A percentile compares a stretch with the other conserved stretches of the same genome.
Conservation (phyloP, 2,888 invertebrate species). For the Congeria kusceri region DNA sequence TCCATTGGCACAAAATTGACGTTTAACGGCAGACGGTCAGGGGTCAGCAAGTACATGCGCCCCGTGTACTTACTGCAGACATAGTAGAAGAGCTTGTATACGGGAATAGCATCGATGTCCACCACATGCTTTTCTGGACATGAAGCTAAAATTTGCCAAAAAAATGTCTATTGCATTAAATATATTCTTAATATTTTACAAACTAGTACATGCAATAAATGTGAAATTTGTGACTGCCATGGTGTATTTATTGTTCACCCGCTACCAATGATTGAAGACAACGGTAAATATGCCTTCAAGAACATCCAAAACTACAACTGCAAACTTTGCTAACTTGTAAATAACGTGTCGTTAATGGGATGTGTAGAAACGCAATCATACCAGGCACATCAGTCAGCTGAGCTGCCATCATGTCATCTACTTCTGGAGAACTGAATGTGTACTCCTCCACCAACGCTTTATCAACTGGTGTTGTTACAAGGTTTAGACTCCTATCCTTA, state of each 20-base stretch:
- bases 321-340: background rate
- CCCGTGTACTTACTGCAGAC: slow-evolving; percentile 80
- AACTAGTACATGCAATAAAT: background rate
- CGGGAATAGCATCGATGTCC: slow-evolving; percentile 65
- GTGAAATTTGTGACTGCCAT: background rate
- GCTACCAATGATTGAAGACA: too few species aligned
- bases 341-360: too few species aligned
- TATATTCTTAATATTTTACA: background rate
- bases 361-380: background rate
- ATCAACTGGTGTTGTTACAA: background rate
- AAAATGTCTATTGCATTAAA: background rate
- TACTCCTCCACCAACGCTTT: slow-evolving; percentile 6
- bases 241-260: too few species aligned
- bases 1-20: slow-evolving; percentile 81
- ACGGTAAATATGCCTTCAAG: too few species aligned
- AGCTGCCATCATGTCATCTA: slow-evolving; percentile 25
- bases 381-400: background rate
- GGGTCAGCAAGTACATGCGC: slow-evolving; percentile 77
- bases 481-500: too few species aligned
- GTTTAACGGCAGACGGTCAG: slow-evolving; percentile 72
- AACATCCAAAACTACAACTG: too few species aligned
- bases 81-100: slow-evolving; percentile 71
- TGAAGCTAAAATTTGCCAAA: background rate
- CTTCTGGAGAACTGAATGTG: slow-evolving; percentile 34
- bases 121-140: slow-evolving; percentile 51